Conservation (phyloP, 2,797 vertebrate genomes). For the Taenioides sp. region DNA sequence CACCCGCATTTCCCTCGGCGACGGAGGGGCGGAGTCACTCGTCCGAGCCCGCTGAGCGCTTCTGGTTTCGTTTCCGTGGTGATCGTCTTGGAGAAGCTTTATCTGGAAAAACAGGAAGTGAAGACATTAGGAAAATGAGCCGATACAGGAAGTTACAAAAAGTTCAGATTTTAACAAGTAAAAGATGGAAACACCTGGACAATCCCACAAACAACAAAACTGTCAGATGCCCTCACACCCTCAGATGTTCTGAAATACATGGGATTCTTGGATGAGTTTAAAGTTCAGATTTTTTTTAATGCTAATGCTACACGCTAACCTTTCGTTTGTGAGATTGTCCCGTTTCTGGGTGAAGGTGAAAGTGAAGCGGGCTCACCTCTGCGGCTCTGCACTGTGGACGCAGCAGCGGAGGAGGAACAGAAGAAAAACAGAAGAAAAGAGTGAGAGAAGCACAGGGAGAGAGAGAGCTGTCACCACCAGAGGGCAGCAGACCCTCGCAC, state of each 20-base stretch:
- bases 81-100: slow-evolving; percentile 93
- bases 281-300: no score
- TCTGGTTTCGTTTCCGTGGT: slow-evolving; percentile 94
- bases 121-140: no score
- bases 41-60: slow-evolving; percentile 93
- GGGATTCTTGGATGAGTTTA: no score
- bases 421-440: slow-evolving; percentile 54
- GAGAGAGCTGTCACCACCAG: not conserved
- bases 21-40: slow-evolving; percentile 77
- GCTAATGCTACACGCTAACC: no score
- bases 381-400: slow-evolving; percentile 97
- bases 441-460: slow-evolving; percentile 28
- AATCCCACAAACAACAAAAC: no score
- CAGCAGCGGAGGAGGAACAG: slow-evolving; percentile 59
- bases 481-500: not conserved
- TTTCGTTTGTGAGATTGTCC: not conserved
- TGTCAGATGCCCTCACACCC: no score
- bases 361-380: slow-evolving; percentile 87
- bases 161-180: no score
- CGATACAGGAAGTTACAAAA: no score
- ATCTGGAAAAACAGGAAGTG: slow-evolving; percentile 71
- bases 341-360: not conserved
- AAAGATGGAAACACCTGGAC: no score
- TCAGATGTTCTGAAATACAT: no score
- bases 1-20: not conserved